Evolutionary conservation across 2,888 invertebrate species (phyloP).

Genomic region (Parapristionchus giblindavisi): DNA sequence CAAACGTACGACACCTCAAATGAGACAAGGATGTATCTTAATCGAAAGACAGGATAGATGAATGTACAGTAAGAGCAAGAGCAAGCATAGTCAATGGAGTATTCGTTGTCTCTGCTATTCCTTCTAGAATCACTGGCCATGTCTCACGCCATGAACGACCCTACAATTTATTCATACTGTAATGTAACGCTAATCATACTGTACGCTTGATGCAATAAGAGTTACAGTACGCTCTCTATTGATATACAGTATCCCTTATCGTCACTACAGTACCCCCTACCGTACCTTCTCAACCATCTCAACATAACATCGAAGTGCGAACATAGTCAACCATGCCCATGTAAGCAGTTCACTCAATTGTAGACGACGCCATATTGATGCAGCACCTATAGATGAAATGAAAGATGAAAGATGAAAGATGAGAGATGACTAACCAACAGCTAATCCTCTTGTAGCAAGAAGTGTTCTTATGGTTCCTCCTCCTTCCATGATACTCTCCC

Average conservation of each 20-base stretch:
- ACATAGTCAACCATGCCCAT: slow-evolving; percentile 73
- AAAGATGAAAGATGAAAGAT: not conserved
- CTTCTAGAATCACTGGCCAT: slow-evolving; percentile 53
- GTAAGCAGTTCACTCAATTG: slow-evolving; percentile 73
- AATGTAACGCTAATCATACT: too few species aligned
- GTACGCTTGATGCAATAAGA: too few species aligned
- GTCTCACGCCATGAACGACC: slow-evolving; percentile 53
- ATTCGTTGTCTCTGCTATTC: slow-evolving; percentile 64
- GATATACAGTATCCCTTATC: too few species aligned
- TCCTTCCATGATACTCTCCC: slow-evolving; percentile 29
- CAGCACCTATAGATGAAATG: slow-evolving; percentile 42
- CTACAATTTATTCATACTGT: slow-evolving; percentile 42
- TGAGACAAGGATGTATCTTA: not conserved
- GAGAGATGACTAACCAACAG: slow-evolving; percentile 54
- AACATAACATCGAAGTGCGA: slow-evolving; percentile 71
- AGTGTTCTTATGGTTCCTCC: slow-evolving; percentile 60
- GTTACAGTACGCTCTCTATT: too few species aligned
- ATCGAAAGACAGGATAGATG: not conserved
- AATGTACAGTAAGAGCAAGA: slow-evolving; percentile 72
- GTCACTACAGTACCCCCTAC: not conserved
- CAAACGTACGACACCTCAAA: slow-evolving; percentile 43
- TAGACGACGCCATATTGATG: slow-evolving; percentile 71
- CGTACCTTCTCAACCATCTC: slow-evolving; percentile 64
- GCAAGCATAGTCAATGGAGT: slow-evolving; percentile 74
- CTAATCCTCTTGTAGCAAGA: slow-evolving; percentile 68